Base-by-base conservation (phyloP, 2,797 vertebrate species). In the Xiphophorus birchmanni region DNA sequence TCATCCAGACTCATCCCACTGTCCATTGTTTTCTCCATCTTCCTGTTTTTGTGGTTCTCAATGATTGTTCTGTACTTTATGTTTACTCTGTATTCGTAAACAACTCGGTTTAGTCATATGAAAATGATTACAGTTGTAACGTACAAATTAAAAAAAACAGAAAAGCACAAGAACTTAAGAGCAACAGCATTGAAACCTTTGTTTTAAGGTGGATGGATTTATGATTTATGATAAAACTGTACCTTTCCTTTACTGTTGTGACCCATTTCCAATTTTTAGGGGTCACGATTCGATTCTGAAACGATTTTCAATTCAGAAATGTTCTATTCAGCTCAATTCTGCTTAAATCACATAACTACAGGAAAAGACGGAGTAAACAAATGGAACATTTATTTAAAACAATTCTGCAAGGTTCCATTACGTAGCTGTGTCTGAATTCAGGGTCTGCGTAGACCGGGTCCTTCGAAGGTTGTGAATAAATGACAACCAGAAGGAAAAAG, bases 11-110 rank as follows among this genome's bases (percentile, higher is more conserved):
- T 78, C 44, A 37, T 29, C 74, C n/a, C 7, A 35, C 17, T 67
- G 35, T 5, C 63, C 35, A 67, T 40, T 37, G 35, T 67, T 40
- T 78, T 40, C 18, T 75, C 74, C 79, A 11, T 65, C 67, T 47
- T 54, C 6, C 10, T 26, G 1, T 3, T 56, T 37, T 29, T 26
- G 47, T 12, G 1, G 4, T 52, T 32, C 35, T 54, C 40, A 48
- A 1, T 74, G 40, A 52, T 10, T 45, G 11, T 17, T 54, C 23
- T n/a, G 17, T 54, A 10, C 13, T 72, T 21, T 44, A 8, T 44
- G 44, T 44, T 18, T 2, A 21, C 18, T 26, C 35, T n/a, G 23
- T n/a, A 56, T 63, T 48, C 11, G 1, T 37, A n/a, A 7, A 58
- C 44, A 4, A 37, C n/a, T 69, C 3, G 2, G 12, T 32, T 29